Percentiles rank a stretch among this genome's conserved stretches.
These are phyloP conservation scores for Sialis lutaria DNA, from an alignment of 2,888 invertebrate genomes.

Conservation along the genomic window DNA sequence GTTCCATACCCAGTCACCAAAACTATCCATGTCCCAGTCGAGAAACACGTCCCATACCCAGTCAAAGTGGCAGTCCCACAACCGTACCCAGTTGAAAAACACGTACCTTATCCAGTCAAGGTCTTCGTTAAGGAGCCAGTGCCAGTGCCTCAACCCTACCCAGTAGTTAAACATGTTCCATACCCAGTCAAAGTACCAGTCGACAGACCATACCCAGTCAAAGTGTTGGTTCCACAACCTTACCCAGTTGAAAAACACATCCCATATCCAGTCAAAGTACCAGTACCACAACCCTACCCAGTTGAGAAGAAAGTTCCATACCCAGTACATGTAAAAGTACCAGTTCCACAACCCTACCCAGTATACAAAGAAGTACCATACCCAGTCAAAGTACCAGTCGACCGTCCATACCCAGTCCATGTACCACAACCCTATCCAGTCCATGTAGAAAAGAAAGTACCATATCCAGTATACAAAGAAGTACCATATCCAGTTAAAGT, in stretches of 20 bases:
- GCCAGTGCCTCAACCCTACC: constrained; percentile 58
- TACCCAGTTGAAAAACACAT: constrained; percentile 64
- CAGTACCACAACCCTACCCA: constrained; percentile 59
- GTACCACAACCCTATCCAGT: constrained; percentile 39
- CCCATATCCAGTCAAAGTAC: constrained; percentile 58
- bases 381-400: constrained; percentile 52
- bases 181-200: constrained; percentile 51
- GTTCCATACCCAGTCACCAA: constrained; percentile 45
- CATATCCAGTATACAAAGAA: constrained; percentile 33
- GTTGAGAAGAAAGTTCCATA: constrained; percentile 57
- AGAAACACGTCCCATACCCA: constrained; percentile 45
- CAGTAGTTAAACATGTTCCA: constrained; percentile 61
- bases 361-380: constrained; percentile 42
- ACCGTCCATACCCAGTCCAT: constrained; percentile 51
- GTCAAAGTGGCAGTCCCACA: constrained; percentile 49
- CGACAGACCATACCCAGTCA: constrained; percentile 62
- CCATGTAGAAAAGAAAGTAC: constrained; percentile 34
- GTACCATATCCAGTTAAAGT: constrained; percentile 50
- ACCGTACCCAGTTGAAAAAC: constrained; percentile 48
- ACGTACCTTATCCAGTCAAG: constrained; percentile 35
- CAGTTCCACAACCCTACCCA: constrained; percentile 58
- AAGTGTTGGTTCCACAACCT: constrained; percentile 61
- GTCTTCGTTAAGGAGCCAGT: constrained; percentile 63
- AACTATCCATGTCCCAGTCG: constrained; percentile 41
- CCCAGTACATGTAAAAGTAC: constrained; percentile 56